Evolutionary conservation across 2,888 invertebrate species (phyloP).

Genomic region (Drosophila atripex): DNA sequence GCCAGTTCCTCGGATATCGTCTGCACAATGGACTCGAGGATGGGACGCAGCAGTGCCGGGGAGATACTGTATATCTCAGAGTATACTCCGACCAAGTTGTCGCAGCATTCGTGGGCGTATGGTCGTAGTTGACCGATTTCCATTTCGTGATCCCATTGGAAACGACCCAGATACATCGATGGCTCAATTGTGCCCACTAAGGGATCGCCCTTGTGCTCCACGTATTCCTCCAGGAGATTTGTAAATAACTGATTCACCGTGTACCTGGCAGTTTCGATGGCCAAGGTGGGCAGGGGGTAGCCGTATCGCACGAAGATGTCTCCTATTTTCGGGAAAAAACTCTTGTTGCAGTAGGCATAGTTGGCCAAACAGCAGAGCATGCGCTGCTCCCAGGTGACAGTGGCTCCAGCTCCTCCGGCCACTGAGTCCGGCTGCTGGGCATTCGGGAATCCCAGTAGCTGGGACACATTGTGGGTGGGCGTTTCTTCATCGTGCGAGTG

Average conservation of each 20-base stretch:
- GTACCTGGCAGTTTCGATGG: slow-evolving; percentile 88
- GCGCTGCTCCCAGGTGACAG: slow-evolving; percentile 90
- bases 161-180: slow-evolving; percentile 96
- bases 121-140: slow-evolving; percentile 91
- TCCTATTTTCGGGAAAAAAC: slow-evolving; percentile 89
- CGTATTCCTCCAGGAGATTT: slow-evolving; percentile 89
- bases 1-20: slow-evolving; percentile 96
- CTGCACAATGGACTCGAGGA: slow-evolving; percentile 92
- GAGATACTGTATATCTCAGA: slow-evolving; percentile 87
- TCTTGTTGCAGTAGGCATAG: slow-evolving; percentile 91
- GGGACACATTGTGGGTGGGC: slow-evolving; percentile 86
- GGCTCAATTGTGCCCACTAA: slow-evolving; percentile 98
- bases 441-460: slow-evolving; percentile 87
- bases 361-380: slow-evolving; percentile 94
- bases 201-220: slow-evolving; percentile 96
- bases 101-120: slow-evolving; percentile 94
- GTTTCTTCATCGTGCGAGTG: slow-evolving; percentile 87
- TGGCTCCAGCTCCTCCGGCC: slow-evolving; percentile 64
- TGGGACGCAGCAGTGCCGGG: slow-evolving; percentile 89
- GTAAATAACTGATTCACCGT: slow-evolving; percentile 85
- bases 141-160: slow-evolving; percentile 92
- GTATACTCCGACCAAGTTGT: slow-evolving; percentile 88
- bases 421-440: slow-evolving; percentile 76
- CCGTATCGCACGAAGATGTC: slow-evolving; percentile 87
- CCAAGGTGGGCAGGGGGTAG: slow-evolving; percentile 90